Evolutionary conservation across 2,113 vertebrate genomes (phyloP).

Genomic region (Silurus meridionalis): DNA sequence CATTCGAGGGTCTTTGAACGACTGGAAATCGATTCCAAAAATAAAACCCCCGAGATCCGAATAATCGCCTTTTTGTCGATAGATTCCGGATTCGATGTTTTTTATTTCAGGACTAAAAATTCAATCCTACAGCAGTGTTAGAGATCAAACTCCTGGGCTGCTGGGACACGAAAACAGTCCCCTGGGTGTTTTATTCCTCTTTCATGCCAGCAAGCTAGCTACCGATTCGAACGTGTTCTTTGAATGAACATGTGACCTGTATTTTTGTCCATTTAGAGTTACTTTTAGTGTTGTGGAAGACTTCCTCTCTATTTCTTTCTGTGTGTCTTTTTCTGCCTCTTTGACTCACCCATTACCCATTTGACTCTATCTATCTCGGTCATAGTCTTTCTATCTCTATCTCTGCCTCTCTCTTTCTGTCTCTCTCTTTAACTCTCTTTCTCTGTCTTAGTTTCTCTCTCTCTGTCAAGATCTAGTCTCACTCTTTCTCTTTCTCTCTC

Average conservation of each 20-base stretch:
- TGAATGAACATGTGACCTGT: neutral
- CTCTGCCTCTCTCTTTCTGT: neutral
- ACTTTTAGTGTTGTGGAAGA: neutral
- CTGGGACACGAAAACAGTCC: neutral
- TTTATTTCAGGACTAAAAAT: no score
- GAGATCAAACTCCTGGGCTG: neutral
- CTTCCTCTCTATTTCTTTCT: neutral
- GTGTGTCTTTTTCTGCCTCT: neutral
- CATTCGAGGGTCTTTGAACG: neutral
- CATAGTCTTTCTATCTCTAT: neutral
- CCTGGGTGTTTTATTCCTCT: neutral
- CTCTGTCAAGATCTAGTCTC: neutral
- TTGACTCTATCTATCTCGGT: neutral
- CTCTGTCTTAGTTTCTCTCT: neutral
- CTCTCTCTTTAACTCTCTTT: neutral
- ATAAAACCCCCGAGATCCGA: neutral
- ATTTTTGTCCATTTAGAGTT: neutral
- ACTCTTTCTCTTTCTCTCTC: neutral
- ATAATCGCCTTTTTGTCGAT: neutral
- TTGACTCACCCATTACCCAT: neutral
- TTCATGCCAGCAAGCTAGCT: neutral
- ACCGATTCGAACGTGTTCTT: neutral
- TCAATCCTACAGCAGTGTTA: no score
- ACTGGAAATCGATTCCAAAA: neutral
- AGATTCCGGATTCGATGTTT: no score